These are phyloP conservation scores for Halocaridina rubra DNA, from an alignment of 2,888 invertebrate species.

Conservation along the genomic window DNA sequence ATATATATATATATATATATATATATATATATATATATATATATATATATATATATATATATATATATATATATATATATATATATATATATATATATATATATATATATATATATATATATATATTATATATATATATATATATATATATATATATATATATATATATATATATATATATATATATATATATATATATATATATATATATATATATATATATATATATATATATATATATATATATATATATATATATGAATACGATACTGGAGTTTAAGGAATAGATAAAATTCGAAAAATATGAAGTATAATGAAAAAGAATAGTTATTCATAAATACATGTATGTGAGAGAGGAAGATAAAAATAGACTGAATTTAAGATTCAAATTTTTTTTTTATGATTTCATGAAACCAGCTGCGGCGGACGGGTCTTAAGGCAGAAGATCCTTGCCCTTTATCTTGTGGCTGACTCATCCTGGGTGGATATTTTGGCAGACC, in stretches of 20 bases:
- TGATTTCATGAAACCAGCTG: too few species aligned
- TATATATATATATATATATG: neutral
- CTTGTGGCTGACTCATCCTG: too few species aligned
- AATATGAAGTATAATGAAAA: neutral
- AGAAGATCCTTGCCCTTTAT: too few species aligned
- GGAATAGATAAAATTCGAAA: neutral
- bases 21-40: constrained; percentile 8
- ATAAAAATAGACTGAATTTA: neutral
- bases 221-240: neutral
- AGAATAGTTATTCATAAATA: neutral
- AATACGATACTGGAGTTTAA: neutral
- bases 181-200: neutral
- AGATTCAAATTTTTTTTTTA: too few species aligned
- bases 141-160: neutral
- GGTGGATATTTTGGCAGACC: too few species aligned
- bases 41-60: neutral
- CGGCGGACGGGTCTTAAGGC: too few species aligned
- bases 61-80: neutral
- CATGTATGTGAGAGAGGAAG: neutral
- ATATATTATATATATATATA: neutral
- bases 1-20: constrained; percentile 21
- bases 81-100: neutral
- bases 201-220: neutral
- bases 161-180: neutral
- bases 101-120: neutral